Percentiles rank a stretch among this genome's conserved stretches.
phyloP scores from a whole-genome alignment of 2,113 vertebrate genomes.

The Tinamus guttatus region DNA sequence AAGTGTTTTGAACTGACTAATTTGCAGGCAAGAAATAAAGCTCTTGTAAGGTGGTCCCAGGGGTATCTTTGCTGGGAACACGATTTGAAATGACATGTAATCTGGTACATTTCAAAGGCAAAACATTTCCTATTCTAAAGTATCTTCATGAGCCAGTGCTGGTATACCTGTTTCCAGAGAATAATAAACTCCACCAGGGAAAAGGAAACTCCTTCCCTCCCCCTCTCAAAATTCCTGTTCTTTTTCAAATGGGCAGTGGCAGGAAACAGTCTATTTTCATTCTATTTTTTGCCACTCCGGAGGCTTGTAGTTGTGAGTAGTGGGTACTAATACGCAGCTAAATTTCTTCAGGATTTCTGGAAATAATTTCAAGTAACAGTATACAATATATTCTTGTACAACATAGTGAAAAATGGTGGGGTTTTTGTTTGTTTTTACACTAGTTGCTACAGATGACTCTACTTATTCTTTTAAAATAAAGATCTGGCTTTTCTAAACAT shows the following conservation, averaged over 20 bases:
- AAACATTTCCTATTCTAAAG: constrained; percentile 69
- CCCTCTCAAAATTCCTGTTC: constrained; percentile 24
- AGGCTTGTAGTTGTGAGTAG: not conserved
- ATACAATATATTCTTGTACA: not conserved
- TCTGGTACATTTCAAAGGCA: constrained; percentile 72
- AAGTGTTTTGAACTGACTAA: constrained; percentile 68
- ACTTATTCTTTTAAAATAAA: not conserved
- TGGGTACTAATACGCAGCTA: not conserved
- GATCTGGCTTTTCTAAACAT: not conserved
- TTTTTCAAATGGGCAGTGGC: constrained; percentile 17
- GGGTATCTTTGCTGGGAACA: constrained; percentile 37
- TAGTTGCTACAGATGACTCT: not conserved
- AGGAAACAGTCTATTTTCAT: constrained; percentile 24
- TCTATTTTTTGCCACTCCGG: constrained; percentile 15
- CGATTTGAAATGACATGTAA: constrained; percentile 70
- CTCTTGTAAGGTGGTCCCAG: constrained; percentile 65
- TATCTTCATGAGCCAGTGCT: constrained; percentile 60
- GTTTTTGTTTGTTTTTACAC: not conserved
- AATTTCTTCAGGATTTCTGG: not conserved
- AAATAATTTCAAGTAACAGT: constrained; percentile 15
- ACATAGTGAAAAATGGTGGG: not conserved
- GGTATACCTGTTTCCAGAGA: constrained; percentile 62
- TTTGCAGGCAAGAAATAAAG: constrained; percentile 70
- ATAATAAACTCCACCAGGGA: constrained; percentile 51
- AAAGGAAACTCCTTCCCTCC: constrained; percentile 15